Evolutionary conservation across 1,140 invertebrate species (phyloP).

Genomic region (Anagrus nilaparvatae): DNA sequence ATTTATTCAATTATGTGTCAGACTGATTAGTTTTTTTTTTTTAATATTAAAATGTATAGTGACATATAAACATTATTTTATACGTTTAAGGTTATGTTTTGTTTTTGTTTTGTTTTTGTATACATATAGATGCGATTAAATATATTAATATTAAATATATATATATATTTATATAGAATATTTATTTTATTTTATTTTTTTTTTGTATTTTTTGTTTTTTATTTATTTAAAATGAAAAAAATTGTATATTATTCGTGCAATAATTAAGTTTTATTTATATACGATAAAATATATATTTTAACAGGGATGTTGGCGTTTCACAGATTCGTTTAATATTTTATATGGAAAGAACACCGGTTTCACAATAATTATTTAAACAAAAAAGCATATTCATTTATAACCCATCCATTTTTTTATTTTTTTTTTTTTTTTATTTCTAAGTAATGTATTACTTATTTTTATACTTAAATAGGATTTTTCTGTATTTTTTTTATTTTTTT

Average conservation of each 20-base stretch:
- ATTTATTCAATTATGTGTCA: too few relatives aligned
- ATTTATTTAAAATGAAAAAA: slow-evolving; percentile 4
- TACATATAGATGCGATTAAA: too few relatives aligned
- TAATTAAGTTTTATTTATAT: slow-evolving; percentile 10
- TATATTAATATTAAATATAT: slow-evolving; percentile 25
- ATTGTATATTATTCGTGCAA: too few relatives aligned
- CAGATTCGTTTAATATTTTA: slow-evolving; percentile 27
- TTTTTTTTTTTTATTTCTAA: too few relatives aligned
- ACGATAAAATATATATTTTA: slow-evolving; percentile 12
- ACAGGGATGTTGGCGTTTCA: slow-evolving; percentile 26
- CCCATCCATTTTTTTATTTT: slow-evolving; percentile 6
- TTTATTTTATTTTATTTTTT: slow-evolving; percentile 16
- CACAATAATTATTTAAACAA: slow-evolving; percentile 6
- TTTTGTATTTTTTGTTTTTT: background rate
- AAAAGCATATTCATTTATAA: slow-evolving; percentile 9
- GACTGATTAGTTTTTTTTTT: too few relatives aligned
- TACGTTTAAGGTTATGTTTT: slow-evolving; percentile 31
- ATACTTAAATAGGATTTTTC: too few relatives aligned
- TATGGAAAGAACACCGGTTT: slow-evolving; percentile 23
- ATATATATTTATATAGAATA: slow-evolving; percentile 25
- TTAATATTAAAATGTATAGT: too few relatives aligned
- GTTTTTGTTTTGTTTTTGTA: slow-evolving; percentile 31
- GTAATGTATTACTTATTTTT: too few relatives aligned
- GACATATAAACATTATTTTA: too few relatives aligned
- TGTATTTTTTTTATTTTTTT: too few relatives aligned